A percentile compares a stretch with the other conserved stretches of the same genome.
Conservation (phyloP, 2,113 vertebrate genomes). For the Okapia johnstoni region DNA sequence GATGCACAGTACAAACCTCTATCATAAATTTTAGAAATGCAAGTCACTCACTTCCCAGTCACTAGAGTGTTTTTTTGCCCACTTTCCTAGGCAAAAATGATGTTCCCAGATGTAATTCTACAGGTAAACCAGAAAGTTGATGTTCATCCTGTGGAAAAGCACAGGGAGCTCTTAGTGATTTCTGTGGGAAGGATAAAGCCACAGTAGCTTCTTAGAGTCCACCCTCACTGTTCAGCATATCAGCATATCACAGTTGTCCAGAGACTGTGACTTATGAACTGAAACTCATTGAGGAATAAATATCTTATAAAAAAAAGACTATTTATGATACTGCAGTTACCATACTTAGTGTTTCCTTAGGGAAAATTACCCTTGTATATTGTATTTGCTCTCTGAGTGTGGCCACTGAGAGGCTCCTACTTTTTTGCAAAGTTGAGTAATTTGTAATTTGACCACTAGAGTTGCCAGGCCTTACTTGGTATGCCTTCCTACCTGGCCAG, state of each 20-base stretch:
- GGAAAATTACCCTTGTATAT: background rate
- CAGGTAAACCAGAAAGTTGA: background rate
- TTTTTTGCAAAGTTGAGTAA: background rate
- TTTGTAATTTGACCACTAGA: background rate
- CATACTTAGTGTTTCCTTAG: background rate
- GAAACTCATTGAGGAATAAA: background rate
- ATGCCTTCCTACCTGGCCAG: background rate
- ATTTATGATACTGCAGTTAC: background rate
- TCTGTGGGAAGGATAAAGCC: background rate
- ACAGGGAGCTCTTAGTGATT: background rate
- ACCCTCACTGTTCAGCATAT: background rate
- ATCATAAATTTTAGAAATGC: background rate
- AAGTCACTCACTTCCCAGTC: background rate
- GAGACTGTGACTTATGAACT: background rate
- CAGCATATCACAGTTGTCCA: background rate
- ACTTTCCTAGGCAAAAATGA: background rate
- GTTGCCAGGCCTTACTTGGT: background rate
- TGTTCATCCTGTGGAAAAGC: background rate
- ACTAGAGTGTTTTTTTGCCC: accelerated
- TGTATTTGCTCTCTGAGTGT: background rate
- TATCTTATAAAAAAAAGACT: background rate
- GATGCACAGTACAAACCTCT: background rate
- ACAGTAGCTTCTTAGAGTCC: background rate
- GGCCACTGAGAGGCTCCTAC: background rate
- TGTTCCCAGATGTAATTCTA: background rate